Evolutionary conservation across 2,797 vertebrate genomes (phyloP).

Genomic region (Darevskia mixta): DNA sequence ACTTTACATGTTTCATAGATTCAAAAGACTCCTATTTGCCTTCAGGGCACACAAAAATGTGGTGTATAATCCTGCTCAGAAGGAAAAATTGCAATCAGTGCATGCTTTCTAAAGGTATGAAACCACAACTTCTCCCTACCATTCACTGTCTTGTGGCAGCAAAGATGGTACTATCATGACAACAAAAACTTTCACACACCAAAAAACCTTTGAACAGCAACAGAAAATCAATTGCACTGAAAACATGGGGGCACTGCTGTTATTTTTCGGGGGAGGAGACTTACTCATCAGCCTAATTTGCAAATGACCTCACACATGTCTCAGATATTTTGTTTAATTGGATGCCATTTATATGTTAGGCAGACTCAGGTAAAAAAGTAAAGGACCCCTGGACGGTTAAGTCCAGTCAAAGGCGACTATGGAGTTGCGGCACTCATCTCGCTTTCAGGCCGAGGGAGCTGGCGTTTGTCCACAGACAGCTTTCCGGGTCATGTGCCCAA

Average conservation of each 20-base stretch:
- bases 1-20: neutral
- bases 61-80: neutral
- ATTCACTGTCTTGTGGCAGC: neutral
- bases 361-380: neutral
- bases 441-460: no score
- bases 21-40: neutral
- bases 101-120: neutral
- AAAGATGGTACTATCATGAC: neutral
- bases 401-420: no score
- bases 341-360: neutral
- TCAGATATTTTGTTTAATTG: neutral
- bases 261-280: neutral
- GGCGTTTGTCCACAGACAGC: no score
- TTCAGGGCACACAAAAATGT: neutral
- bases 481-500: no score
- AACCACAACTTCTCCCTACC: neutral
- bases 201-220: no score
- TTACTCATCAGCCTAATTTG: neutral
- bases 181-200: neutral
- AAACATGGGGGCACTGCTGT: neutral
- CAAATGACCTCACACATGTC: neutral
- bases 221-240: neutral
- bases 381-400: no score
- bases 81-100: neutral
- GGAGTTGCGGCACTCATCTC: no score